Conservation (phyloP, 2,113 vertebrate genomes). For the Tonatia bakeri region DNA sequence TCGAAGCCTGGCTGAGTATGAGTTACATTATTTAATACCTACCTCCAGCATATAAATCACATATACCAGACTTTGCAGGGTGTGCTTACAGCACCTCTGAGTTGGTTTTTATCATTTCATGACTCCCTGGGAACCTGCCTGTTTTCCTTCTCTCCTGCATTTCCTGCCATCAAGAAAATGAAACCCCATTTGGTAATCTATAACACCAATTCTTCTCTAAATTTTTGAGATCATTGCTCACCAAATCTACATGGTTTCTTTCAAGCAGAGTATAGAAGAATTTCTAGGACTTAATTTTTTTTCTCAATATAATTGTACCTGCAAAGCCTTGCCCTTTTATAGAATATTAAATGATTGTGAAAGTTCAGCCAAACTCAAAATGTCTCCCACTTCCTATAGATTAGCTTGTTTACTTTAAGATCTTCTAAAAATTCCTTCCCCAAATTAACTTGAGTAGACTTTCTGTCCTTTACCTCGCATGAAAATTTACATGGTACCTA, state of each 20-base stretch:
- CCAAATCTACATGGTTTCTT: neutral
- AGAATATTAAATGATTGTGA: slow-evolving; percentile 14
- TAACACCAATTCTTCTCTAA: neutral
- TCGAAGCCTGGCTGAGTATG: neutral
- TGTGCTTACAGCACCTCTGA: neutral
- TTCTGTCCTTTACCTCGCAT: neutral
- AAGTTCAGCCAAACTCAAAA: slow-evolving; percentile 40
- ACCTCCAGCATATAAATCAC: neutral
- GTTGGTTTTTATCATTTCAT: neutral
- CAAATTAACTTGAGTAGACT: neutral
- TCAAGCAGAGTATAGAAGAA: neutral
- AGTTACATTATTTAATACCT: neutral
- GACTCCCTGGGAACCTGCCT: neutral
- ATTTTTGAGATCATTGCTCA: neutral
- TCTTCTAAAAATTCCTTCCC: neutral
- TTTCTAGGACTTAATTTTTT: neutral
- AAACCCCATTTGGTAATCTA: neutral
- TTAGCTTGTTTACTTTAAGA: slow-evolving; percentile 34
- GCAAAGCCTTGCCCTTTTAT: neutral
- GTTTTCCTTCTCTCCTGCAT: neutral
- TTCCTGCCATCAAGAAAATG: neutral
- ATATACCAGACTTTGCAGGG: neutral
- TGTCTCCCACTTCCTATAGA: slow-evolving; percentile 22
- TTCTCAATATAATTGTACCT: neutral
- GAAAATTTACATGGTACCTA: neutral